phyloP scores from a whole-genome alignment of 2,888 invertebrate genomes.

The Coenonympha glycerion region DNA sequence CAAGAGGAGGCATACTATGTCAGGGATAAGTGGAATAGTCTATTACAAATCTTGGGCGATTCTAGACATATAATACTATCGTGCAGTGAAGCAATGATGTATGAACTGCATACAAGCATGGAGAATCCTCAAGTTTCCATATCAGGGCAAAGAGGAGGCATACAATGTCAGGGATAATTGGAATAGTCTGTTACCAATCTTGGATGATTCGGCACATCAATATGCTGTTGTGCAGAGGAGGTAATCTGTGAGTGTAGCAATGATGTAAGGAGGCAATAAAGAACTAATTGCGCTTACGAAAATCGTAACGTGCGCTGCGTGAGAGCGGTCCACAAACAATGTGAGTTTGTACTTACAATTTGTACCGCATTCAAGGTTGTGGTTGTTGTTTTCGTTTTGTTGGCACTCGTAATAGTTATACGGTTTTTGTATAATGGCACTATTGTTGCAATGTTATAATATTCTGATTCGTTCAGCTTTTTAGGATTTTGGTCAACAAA shows the following conservation, averaged over 20 bases:
- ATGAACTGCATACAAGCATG: too few relatives aligned
- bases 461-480: not conserved
- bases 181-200: not conserved
- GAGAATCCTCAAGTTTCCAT: too few relatives aligned
- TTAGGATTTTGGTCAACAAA: too few relatives aligned
- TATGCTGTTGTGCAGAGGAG: too few relatives aligned
- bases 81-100: too few relatives aligned
- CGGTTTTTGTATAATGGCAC: not conserved
- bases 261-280: conserved; percentile 10
- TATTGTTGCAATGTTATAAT: not conserved
- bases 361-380: conserved; percentile 13
- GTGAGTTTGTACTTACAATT: conserved; percentile 7
- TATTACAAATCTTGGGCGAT: too few relatives aligned
- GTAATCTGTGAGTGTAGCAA: not conserved
- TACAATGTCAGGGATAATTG: too few relatives aligned
- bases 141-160: too few relatives aligned
- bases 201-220: not conserved
- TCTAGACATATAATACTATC: too few relatives aligned
- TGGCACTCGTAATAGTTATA: conserved; percentile 2
- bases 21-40: too few relatives aligned
- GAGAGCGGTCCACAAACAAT: conserved; percentile 13
- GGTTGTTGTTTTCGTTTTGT: conserved; percentile 9
- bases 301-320: conserved; percentile 11
- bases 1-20: too few relatives aligned
- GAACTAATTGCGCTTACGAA: conserved; percentile 13